These are phyloP conservation scores for Ceratina japonica DNA, from an alignment of 1,140 invertebrate species.

Conservation along the genomic window DNA sequence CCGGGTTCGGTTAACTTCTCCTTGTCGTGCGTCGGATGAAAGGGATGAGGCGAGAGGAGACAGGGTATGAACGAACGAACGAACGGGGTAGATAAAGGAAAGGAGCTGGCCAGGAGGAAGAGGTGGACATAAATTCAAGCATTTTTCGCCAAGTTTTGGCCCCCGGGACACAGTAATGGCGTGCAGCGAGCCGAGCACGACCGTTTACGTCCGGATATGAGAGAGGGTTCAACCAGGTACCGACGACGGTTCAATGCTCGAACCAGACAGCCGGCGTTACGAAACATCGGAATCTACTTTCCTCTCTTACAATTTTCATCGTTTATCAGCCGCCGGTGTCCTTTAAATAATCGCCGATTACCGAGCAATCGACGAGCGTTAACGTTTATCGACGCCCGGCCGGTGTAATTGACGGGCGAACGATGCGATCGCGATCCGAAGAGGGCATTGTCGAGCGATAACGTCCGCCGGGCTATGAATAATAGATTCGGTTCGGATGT, in stretches of 20 bases:
- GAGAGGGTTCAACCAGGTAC: constrained; percentile 39
- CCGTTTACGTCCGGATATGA: constrained; percentile 64
- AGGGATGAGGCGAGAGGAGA: constrained; percentile 47
- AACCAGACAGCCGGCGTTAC: constrained; percentile 40
- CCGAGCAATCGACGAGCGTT: neutral
- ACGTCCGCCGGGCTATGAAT: neutral
- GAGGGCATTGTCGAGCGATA: neutral
- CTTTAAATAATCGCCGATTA: neutral
- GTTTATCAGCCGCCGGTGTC: neutral
- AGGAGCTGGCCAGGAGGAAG: constrained; percentile 3
- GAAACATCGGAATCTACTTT: constrained; percentile 37
- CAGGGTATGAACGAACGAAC: constrained; percentile 1
- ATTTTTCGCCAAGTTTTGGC: constrained; percentile 69
- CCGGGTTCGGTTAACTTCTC: constrained; percentile 57
- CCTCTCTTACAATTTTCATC: constrained; percentile 26
- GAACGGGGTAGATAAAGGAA: neutral
- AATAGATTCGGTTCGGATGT: constrained; percentile 6
- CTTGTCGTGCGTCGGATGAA: constrained; percentile 44
- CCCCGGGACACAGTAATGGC: constrained; percentile 66
- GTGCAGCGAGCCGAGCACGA: constrained; percentile 58
- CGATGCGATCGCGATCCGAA: neutral
- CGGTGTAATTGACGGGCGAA: neutral
- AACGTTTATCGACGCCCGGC: neutral
- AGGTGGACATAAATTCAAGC: constrained; percentile 66
- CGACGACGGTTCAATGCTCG: constrained; percentile 16